Evolutionary conservation across 2,888 invertebrate species (phyloP), one percentile per base, ranked within the genome.

Genomic region (Pollenia griseotomentosa): DNA sequence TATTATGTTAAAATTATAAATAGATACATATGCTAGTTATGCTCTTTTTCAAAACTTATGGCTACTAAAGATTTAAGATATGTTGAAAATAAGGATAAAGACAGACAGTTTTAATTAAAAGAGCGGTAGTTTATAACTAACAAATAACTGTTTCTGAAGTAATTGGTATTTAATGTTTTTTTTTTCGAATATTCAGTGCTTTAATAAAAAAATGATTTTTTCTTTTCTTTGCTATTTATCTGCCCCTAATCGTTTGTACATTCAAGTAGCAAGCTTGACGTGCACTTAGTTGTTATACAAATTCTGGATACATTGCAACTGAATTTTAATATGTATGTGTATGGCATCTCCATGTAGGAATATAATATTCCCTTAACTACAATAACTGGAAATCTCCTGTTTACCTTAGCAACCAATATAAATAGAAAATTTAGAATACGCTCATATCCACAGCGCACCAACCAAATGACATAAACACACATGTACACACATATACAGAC

Each of bases 371-470:
- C 74, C 63, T 61, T 66, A 77, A 77, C 80, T 77, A 40, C 55
- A 55, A 78, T 83, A 79, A 79, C 74, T 68, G 14, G 51, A 75
- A 68, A 83, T 78, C 74, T 81, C 68, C 61, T 78, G 68, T 81
- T 82, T 81, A 84, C 81, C 81, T 78, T 59, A 55, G 63, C 65
- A 83, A 65, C 63, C 48, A 71, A 70, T 57, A 74, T 51, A 63
- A 68, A 57, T 73, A 79, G 74, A 75, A 57, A 71, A 77, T 55
- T 71, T 61, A 75, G 11, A 61, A 63, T 16, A 61, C 11, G 33
- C 57, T 65, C 63, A 46, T 33, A 33, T n/a, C 16, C 42, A 40
- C 12, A 33, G 68, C 33, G 53, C 42, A 42, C 44, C 33, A 46
- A 55, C 12, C 42, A n/a, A 53, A 44, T 53, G 55, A 59, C 73